Conservation (phyloP, 2,113 vertebrate species). For the Aspidoscelis tigris region DNA sequence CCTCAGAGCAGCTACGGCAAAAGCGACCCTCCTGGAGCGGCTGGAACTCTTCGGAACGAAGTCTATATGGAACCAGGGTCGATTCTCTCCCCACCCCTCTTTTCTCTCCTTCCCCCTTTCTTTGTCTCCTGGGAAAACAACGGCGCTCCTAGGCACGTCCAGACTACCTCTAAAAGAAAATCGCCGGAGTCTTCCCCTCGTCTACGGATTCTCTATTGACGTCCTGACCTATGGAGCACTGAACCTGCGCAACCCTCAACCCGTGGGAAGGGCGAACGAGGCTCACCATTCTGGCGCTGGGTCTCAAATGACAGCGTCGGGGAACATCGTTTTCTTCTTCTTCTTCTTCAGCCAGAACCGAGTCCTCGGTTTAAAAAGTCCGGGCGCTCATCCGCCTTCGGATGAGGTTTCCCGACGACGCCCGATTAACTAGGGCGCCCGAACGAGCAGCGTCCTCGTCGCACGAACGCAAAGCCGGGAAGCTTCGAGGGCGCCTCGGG, state of each 20-base stretch:
- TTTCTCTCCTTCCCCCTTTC: not conserved
- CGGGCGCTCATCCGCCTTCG: not conserved
- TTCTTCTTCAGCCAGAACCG: not conserved
- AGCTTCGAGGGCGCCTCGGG: not conserved
- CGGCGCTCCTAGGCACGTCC: not conserved
- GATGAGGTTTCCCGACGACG: too few species aligned
- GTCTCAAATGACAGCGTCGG: not conserved
- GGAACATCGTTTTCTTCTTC: not conserved
- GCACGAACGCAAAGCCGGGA: not conserved
- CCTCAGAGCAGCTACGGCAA: not conserved
- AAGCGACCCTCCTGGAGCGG: not conserved
- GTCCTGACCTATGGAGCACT: not conserved
- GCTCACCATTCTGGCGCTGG: conserved; percentile 34
- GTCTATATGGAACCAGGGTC: not conserved
- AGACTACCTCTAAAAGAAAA: not conserved
- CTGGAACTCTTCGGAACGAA: not conserved
- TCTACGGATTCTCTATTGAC: not conserved
- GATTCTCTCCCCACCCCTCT: not conserved
- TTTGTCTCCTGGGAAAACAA: not conserved
- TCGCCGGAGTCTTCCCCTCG: not conserved
- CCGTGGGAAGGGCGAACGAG: too few species aligned
- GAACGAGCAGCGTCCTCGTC: not conserved
- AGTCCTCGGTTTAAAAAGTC: not conserved
- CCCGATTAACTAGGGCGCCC: not conserved
- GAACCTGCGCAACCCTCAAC: not conserved